Evolutionary conservation across 1,140 invertebrate species (phyloP), one percentile per base, ranked within the genome.

Genomic region (Dendrolimus kikuchii): DNA sequence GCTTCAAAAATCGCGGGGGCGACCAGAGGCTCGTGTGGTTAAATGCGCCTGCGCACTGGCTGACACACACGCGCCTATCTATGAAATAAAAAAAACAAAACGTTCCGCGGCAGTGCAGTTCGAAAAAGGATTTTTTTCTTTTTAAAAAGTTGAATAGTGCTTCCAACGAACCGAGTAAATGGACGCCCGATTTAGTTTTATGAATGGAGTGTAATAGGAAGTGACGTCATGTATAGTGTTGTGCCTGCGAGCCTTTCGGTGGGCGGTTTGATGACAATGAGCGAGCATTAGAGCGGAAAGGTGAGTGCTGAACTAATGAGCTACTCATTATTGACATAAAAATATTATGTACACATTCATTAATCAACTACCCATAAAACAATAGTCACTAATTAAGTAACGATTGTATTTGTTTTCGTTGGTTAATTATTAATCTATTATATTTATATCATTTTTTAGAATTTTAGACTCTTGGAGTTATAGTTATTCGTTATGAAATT

Each of bases 161-260:
- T 60, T 66, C 63, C 57, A 64, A 64, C 66, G 65, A 66, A 64
- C 62, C 57, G 55, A 38, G 50, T 49, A 53, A 66, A 71, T 72
- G 62, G 63, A 70, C 76, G 62, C 56, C 75, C 65, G 65, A 71
- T 68, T 61, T 64, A 59, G 67, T 80, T 82, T 51, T 77, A 81
- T 86, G 82, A 86, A 86, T 86, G 82, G 72, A 81, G 79, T 76
- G 77, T 52, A 45, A 54, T 75, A 76, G 77, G 75, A 79, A 77
- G 78, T 84, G 81, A 86, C 79, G 78, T 81, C 77, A 86, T 86
- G 82, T 57, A 57, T 83, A 84, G 80, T 82, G 81, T 76, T 83
- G 80, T 81, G 80, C 69, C 68, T 71, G 70, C 66, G 59, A 57
- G 61, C 60, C 64, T 61, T 60, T 59, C 60, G 63, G 68, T 70